Evolutionary conservation across 1,140 invertebrate species (phyloP).

Genomic region (Drosophila pachea): DNA sequence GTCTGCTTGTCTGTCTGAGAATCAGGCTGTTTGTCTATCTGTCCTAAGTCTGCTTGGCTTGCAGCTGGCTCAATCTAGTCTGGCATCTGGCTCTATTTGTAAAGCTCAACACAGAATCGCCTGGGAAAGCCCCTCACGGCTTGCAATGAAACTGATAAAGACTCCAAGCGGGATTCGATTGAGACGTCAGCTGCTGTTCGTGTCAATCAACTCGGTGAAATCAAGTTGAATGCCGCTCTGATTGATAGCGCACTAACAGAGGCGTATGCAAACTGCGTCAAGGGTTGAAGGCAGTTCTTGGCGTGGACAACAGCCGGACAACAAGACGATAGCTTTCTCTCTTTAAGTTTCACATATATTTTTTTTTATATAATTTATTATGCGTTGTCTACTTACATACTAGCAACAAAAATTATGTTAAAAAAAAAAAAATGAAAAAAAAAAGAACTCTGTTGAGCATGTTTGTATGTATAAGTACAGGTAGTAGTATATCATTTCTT

Average conservation of each 20-base stretch:
- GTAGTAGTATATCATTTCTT: conserved; percentile 25
- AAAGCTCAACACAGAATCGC: conserved; percentile 31
- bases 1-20: conserved; percentile 1
- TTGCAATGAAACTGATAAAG: conserved; percentile 20
- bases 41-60: background rate
- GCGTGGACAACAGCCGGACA: background rate
- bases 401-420: conserved; percentile 40
- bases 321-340: background rate
- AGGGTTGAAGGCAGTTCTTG: background rate
- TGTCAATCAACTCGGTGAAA: conserved; percentile 59
- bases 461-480: conserved; percentile 12
- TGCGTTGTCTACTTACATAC: conserved; percentile 55
- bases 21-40: background rate
- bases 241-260: conserved; percentile 56
- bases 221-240: conserved; percentile 52
- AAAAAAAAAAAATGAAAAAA: background rate
- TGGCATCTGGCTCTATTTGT: conserved; percentile 39
- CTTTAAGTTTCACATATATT: background rate
- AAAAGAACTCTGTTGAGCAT: conserved; percentile 1
- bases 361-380: conserved; percentile 63
- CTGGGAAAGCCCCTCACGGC: conserved; percentile 33
- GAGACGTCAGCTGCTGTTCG: conserved; percentile 37
- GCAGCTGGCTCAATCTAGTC: conserved; percentile 59
- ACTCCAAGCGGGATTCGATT: conserved; percentile 26
- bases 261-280: conserved; percentile 14